phyloP scores from a whole-genome alignment of 1,140 invertebrate genomes.

The Aphaenogaster rudis region DNA sequence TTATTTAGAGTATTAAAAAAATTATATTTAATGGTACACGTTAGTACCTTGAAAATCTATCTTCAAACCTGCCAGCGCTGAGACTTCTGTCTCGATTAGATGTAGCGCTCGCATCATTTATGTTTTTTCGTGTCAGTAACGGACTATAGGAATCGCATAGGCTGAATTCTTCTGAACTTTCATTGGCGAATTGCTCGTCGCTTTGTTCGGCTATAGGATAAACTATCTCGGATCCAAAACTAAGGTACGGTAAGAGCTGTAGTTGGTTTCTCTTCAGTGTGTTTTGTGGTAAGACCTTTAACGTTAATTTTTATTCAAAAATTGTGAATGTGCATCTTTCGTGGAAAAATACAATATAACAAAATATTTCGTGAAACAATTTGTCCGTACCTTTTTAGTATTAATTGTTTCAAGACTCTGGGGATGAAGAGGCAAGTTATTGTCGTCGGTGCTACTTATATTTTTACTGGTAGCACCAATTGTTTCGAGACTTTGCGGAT shows the following conservation, averaged over 20 bases:
- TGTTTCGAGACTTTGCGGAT: slow-evolving; percentile 86
- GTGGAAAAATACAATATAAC: background rate
- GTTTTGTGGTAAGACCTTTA: slow-evolving; percentile 84
- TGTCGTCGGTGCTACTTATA: slow-evolving; percentile 83
- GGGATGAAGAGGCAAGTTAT: slow-evolving; percentile 86
- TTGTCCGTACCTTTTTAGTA: slow-evolving; percentile 82
- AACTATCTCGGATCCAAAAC: slow-evolving; percentile 92
- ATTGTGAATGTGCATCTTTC: slow-evolving; percentile 14
- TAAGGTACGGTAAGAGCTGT: slow-evolving; percentile 89
- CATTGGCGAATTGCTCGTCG: slow-evolving; percentile 90
- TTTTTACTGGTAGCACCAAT: slow-evolving; percentile 85
- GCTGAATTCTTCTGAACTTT: slow-evolving; percentile 81
- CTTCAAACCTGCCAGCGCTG: slow-evolving; percentile 80
- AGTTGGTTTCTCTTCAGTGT: slow-evolving; percentile 85
- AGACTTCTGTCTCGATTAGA: slow-evolving; percentile 81
- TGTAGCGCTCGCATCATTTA: slow-evolving; percentile 75
- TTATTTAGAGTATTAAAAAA: slow-evolving; percentile 36
- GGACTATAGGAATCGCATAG: slow-evolving; percentile 90
- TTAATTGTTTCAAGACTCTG: slow-evolving; percentile 86
- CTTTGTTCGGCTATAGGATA: slow-evolving; percentile 94
- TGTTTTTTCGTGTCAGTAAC: slow-evolving; percentile 88
- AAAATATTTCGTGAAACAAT: slow-evolving; percentile 3
- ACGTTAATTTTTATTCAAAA: slow-evolving; percentile 46
- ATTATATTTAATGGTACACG: slow-evolving; percentile 12
- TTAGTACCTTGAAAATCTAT: slow-evolving; percentile 83